Evolutionary conservation across 2,888 invertebrate genomes (phyloP).

Genomic region (Cataglyphis rosenhaueri): DNA sequence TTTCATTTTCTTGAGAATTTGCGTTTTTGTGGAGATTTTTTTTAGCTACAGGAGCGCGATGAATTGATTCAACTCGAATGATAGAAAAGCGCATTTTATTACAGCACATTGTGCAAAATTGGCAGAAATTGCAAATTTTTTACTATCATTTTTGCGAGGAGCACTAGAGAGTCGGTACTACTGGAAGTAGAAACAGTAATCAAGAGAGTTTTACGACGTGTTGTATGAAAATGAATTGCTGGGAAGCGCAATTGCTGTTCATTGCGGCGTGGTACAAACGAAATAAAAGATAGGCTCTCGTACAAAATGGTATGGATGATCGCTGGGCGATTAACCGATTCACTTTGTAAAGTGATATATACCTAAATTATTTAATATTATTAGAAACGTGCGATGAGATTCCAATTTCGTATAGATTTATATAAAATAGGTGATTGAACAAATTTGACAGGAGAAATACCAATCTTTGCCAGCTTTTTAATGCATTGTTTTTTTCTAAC

Average conservation of each 20-base stretch:
- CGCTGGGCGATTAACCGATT: constrained; percentile 66
- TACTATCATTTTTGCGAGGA: constrained; percentile 47
- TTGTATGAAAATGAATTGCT: background rate
- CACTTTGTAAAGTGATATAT: constrained; percentile 58
- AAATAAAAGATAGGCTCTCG: constrained; percentile 47
- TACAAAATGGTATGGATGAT: constrained; percentile 41
- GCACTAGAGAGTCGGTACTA: constrained; percentile 21
- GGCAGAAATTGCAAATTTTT: constrained; percentile 41
- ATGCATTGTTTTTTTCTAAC: constrained; percentile 56
- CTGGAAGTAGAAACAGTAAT: constrained; percentile 33
- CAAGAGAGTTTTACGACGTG: constrained; percentile 22
- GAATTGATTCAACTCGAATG: constrained; percentile 38
- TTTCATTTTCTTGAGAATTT: constrained; percentile 30
- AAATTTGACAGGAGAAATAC: constrained; percentile 20
- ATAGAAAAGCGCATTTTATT: constrained; percentile 14
- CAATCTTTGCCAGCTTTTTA: constrained; percentile 37
- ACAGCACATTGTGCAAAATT: constrained; percentile 43
- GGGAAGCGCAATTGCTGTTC: constrained; percentile 28
- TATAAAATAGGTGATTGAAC: constrained; percentile 47
- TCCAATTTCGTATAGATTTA: constrained; percentile 37
- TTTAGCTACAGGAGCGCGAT: constrained; percentile 15
- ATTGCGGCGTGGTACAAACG: constrained; percentile 58
- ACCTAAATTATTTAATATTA: constrained; percentile 51
- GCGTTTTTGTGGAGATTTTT: constrained; percentile 35
- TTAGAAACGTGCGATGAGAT: constrained; percentile 50